A percentile compares a stretch with the other conserved stretches of the same genome.
Conservation (phyloP, 2,888 invertebrate genomes). For the Idaea straminata region DNA sequence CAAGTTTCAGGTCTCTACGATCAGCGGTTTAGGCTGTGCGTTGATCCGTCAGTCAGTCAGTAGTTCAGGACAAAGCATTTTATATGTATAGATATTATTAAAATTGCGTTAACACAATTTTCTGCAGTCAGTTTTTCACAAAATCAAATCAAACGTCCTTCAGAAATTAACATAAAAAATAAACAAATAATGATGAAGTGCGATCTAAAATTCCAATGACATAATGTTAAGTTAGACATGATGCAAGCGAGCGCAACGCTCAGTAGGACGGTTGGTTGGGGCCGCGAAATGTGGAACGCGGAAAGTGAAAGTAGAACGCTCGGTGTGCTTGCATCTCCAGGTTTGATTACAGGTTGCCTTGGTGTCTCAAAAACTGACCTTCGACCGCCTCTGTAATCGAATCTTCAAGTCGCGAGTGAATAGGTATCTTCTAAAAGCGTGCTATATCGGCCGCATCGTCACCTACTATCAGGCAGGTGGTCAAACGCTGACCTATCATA, state of each 20-base stretch:
- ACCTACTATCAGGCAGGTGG: too few species aligned
- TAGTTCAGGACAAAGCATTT: too few species aligned
- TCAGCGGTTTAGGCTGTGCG: too few species aligned
- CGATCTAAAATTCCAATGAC: conserved; percentile 60
- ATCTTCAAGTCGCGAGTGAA: too few species aligned
- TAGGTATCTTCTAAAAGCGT: too few species aligned
- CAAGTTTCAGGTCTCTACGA: too few species aligned
- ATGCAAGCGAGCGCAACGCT: conserved; percentile 53
- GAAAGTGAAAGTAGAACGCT: conserved; percentile 68
- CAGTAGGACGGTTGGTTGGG: conserved; percentile 44
- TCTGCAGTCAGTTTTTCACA: background rate
- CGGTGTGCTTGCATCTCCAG: conserved; percentile 9
- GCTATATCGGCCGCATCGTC: too few species aligned
- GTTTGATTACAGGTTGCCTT: background rate
- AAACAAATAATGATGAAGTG: conserved; percentile 39
- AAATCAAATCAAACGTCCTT: conserved; percentile 50
- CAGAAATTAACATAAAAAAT: conserved; percentile 49
- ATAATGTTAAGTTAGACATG: conserved; percentile 49
- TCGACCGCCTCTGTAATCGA: background rate
- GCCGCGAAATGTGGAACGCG: conserved; percentile 57
- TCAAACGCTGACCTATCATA: too few species aligned
- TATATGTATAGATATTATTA: too few species aligned
- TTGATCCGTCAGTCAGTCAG: too few species aligned
- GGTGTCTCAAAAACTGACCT: background rate
- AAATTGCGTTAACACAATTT: background rate